Evolutionary conservation across 2,113 vertebrate genomes (phyloP).

Genomic region (Zingel zingel): DNA sequence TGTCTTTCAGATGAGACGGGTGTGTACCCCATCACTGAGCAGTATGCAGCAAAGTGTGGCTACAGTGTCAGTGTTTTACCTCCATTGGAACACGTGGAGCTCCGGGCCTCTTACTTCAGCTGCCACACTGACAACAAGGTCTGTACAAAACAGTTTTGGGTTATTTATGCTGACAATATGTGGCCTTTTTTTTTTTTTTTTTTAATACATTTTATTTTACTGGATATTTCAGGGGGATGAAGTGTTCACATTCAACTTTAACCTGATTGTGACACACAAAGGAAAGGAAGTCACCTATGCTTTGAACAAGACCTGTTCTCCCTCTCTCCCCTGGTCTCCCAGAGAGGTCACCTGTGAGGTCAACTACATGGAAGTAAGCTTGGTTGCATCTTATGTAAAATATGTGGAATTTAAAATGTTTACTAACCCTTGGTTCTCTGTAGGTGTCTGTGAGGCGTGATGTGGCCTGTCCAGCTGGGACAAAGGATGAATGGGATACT

Average conservation of each 20-base stretch:
- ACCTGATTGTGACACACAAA: slow-evolving; percentile 35
- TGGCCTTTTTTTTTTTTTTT: too few species aligned
- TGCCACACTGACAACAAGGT: slow-evolving; percentile 75
- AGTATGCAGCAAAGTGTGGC: slow-evolving; percentile 73
- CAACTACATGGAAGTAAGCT: slow-evolving; percentile 82
- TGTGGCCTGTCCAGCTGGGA: slow-evolving; percentile 23
- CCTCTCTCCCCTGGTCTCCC: slow-evolving; percentile 54
- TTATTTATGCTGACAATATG: too few species aligned
- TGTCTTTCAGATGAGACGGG: slow-evolving; percentile 58
- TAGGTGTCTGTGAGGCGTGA: slow-evolving; percentile 73
- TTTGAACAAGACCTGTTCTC: slow-evolving; percentile 59
- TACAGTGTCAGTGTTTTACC: slow-evolving; percentile 61
- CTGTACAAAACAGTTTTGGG: too few species aligned
- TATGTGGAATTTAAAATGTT: not conserved
- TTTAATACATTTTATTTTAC: too few species aligned
- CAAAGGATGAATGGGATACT: slow-evolving; percentile 35
- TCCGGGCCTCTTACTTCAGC: slow-evolving; percentile 81
- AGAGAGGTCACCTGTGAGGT: slow-evolving; percentile 73
- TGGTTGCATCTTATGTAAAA: not conserved
- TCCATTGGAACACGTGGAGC: slow-evolving; percentile 19
- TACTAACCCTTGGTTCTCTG: not conserved
- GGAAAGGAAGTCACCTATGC: slow-evolving; percentile 31
- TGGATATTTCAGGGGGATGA: slow-evolving; percentile 49
- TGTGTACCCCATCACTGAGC: slow-evolving; percentile 51
- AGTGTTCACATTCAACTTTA: slow-evolving; percentile 70